Base-by-base conservation (phyloP, 2,888 invertebrate genomes). In the Netelia inedita region DNA sequence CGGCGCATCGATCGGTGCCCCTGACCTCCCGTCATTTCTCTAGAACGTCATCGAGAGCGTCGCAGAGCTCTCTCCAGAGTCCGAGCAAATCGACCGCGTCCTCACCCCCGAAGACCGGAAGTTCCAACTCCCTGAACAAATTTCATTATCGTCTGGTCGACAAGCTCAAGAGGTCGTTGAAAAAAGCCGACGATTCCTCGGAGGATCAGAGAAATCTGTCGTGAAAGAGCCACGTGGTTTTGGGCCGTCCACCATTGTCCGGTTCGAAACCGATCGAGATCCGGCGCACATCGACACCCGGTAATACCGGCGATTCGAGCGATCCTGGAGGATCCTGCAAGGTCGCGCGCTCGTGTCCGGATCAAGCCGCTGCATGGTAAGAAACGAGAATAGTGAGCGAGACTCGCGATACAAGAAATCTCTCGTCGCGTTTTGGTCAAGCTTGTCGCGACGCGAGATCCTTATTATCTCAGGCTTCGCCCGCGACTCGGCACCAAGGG, bases 61-160 rank as follows among this genome's bases (percentile, higher is more conserved):
- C 96, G 90, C 95, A 96, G 93, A 94, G 94, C 89, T 95, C 95
- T 83, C 94, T 95, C 86, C 95, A 95, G 88, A 96, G 96, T 90
- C 96, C 96, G 89, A 95, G 95, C 94, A 96, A 96, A 93, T 95
- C 95, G 90, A 95, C 96, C 91, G 96, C 95, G 91, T 95, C 95
- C 61, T 96, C 96, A 88, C 96, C 96, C 72, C 95, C 96, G 73
- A 94, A 95, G 90, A 94, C 94, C 88, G 95, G 95, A 61, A 95
- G 95, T 80, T 94, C 94, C 86, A 95, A 94, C 88, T 95, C 96
- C 89, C 93, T 97, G 86, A 97, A 97, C 94, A 97, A 97, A 94
- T 97, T 97, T 94, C 97, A 97, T 95, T 96, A 95, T 94, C 95
- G 97, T 92, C 95, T 97, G 93, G 96, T 97, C 93, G 97, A 97